Evolutionary conservation across 2,888 invertebrate genomes (phyloP).

Genomic region (Dermolepida albohirtum): DNA sequence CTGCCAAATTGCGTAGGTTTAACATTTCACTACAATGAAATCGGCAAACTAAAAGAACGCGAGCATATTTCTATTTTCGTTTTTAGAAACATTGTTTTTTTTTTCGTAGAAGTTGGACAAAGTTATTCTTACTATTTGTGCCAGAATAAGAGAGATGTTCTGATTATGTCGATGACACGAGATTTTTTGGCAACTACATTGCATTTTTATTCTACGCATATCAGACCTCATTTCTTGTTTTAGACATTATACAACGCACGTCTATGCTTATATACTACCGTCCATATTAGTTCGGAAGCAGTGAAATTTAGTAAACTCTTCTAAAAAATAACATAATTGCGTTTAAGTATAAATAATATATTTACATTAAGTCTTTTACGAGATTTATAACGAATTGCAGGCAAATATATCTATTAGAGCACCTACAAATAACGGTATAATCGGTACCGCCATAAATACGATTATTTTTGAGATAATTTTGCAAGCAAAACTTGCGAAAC

Average conservation of each 20-base stretch:
- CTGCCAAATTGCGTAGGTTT: constrained; percentile 12
- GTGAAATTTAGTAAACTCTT: too few species aligned
- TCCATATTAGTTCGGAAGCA: too few species aligned
- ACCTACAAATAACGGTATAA: too few species aligned
- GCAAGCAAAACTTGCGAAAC: too few species aligned
- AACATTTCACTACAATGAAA: constrained; percentile 12
- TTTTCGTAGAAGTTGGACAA: neutral
- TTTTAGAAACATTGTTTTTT: constrained; percentile 14
- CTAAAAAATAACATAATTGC: too few species aligned
- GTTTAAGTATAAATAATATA: too few species aligned
- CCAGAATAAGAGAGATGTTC: constrained; percentile 16
- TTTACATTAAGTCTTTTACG: too few species aligned
- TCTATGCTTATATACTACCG: too few species aligned
- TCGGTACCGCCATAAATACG: too few species aligned
- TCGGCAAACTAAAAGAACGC: constrained; percentile 3
- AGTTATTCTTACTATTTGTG: constrained; percentile 9
- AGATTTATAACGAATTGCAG: too few species aligned
- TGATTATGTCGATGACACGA: constrained; percentile 33
- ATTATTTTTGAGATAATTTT: too few species aligned
- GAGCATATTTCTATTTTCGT: constrained; percentile 9
- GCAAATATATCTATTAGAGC: too few species aligned
- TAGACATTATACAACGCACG: constrained; percentile 1
- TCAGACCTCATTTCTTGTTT: constrained; percentile 10
- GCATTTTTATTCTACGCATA: constrained; percentile 30
- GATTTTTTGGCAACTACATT: constrained; percentile 8